These are phyloP conservation scores for Petaurus breviceps DNA, from an alignment of 2,113 vertebrate species.

Conservation along the genomic window DNA sequence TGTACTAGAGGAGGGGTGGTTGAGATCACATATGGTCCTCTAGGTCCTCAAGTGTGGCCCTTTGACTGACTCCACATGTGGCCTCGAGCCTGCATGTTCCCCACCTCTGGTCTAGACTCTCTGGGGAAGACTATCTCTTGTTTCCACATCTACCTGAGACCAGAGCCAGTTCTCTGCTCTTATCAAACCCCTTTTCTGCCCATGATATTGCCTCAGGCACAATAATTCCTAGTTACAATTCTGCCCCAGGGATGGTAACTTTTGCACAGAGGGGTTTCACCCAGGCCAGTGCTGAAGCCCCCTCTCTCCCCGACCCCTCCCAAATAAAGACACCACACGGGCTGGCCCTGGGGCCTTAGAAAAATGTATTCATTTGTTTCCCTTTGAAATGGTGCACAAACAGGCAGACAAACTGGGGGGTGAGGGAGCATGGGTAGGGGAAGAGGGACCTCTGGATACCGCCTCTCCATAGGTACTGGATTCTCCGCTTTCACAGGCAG, in stretches of 20 bases:
- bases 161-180: not conserved
- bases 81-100: too few relatives aligned
- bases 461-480: slow-evolving; percentile 89
- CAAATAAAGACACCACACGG: slow-evolving; percentile 52
- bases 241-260: not conserved
- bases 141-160: not conserved
- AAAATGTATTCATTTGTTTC: slow-evolving; percentile 70
- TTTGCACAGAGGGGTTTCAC: not conserved
- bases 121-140: not conserved
- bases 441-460: slow-evolving; percentile 81
- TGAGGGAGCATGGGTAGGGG: not conserved
- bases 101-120: not conserved
- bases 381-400: slow-evolving; percentile 58
- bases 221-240: not conserved
- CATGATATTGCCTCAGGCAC: not conserved
- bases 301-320: not conserved
- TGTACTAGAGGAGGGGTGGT: not conserved
- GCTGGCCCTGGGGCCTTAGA: slow-evolving; percentile 68
- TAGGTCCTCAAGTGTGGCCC: too few relatives aligned
- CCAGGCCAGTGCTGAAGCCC: not conserved
- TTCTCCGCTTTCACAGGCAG: slow-evolving; percentile 83
- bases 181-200: not conserved
- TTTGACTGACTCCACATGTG: too few relatives aligned
- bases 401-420: slow-evolving; percentile 12
- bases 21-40: too few relatives aligned